These are phyloP conservation scores for Callipepla squamata DNA, from an alignment of 2,113 vertebrate species.

Conservation along the genomic window DNA sequence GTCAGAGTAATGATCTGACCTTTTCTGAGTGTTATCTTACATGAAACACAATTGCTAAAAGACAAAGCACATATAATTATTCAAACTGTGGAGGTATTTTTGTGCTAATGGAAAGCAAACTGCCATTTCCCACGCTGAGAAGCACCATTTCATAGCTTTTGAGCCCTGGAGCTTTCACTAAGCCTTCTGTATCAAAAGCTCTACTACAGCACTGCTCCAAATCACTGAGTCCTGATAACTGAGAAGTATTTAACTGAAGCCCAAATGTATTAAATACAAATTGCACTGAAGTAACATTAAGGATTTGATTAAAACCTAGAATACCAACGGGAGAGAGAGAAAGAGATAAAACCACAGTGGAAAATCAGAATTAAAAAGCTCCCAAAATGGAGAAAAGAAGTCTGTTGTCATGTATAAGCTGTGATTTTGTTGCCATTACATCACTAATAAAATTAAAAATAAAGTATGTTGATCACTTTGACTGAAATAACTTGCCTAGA, in stretches of 20 bases:
- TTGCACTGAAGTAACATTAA: slow-evolving; percentile 15
- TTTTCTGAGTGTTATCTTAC: slow-evolving; percentile 44
- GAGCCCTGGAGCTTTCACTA: slow-evolving; percentile 12
- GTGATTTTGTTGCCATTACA: background rate
- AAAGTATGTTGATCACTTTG: background rate
- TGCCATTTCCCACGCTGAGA: background rate
- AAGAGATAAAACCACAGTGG: background rate
- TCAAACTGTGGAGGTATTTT: background rate
- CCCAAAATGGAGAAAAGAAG: background rate
- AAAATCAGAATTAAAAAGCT: background rate
- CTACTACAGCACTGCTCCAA: background rate
- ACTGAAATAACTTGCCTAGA: background rate
- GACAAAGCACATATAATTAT: slow-evolving; percentile 7
- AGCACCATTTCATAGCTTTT: background rate
- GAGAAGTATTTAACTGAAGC: slow-evolving; percentile 24
- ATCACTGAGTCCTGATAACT: slow-evolving; percentile 6
- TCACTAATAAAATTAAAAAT: background rate
- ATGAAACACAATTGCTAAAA: slow-evolving; percentile 23
- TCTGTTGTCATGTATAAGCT: background rate
- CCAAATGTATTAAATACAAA: slow-evolving; percentile 27
- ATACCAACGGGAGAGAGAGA: background rate
- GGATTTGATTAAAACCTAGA: slow-evolving; percentile 3
- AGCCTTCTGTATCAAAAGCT: background rate
- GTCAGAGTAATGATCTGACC: slow-evolving; percentile 1
- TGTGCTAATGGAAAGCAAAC: slow-evolving; percentile 22